Conservation (phyloP, 2,113 vertebrate genomes). For the Saguinus midas region DNA sequence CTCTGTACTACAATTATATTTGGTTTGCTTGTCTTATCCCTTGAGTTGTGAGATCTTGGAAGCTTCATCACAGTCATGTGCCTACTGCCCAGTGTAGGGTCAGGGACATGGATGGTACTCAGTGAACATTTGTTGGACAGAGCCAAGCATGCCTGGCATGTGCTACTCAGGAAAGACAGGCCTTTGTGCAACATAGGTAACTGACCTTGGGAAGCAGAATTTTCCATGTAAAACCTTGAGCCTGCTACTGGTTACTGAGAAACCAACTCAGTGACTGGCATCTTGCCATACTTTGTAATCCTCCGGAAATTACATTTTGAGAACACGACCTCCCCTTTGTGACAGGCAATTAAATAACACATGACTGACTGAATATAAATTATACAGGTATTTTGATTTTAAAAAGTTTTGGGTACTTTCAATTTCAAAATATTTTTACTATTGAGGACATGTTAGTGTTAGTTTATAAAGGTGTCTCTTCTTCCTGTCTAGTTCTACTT, state of each 20-base stretch:
- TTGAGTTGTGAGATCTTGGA: not conserved
- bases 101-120: not conserved
- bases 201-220: not conserved
- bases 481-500: not conserved
- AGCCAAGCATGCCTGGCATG: not conserved
- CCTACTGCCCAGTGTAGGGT: not conserved
- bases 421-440: constrained; percentile 45
- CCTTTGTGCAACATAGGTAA: not conserved
- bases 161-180: not conserved
- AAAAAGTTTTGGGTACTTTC: not conserved
- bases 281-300: constrained; percentile 54
- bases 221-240: constrained; percentile 36
- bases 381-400: constrained; percentile 18
- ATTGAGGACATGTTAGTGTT: not conserved
- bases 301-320: constrained; percentile 57
- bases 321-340: constrained; percentile 29
- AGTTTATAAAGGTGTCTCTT: not conserved
- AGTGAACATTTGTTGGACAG: not conserved
- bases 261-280: constrained; percentile 37
- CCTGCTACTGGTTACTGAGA: constrained; percentile 43
- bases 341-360: constrained; percentile 48
- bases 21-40: not conserved
- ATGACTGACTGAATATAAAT: constrained; percentile 45
- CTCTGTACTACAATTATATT: not conserved
- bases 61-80: not conserved